Evolutionary conservation across 1,140 invertebrate species (phyloP), one percentile per base, ranked within the genome.

Genomic region (Cotesia glomerata): DNA sequence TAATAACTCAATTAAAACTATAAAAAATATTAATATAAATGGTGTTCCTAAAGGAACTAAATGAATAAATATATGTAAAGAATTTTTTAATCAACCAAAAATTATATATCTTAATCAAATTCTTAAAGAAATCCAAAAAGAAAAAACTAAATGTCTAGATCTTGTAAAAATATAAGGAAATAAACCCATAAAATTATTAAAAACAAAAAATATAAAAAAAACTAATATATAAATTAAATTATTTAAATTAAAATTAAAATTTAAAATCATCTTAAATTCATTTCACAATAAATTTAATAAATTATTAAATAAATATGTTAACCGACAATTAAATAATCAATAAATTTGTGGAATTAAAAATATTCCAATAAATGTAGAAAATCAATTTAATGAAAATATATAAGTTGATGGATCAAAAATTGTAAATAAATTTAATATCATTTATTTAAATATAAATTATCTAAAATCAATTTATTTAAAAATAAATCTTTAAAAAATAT

Each of bases 141-240:
- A 66, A 71, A 91, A 76, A 45, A 75, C 78, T 87, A 91, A 74
- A 82, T 92, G 90, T 26, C 89, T 90, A 73, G 90, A 87, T 75
- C 81, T 82, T 9, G 90, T 90, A 87, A 92, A 92, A 88, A 92
- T 90, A 87, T 91, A 92, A 3, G 91, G 88, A 56, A 91, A 90
- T 87, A 92, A 81, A 13, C 91, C 89, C 86, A 91, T 77, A 79
- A 91, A 89, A 88, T 91, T 91, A 87, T 89, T 91, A 84, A 89
- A 85, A 83, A 88, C 80, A 90, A 73, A 79, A 79, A 88, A 82
- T 77, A 88, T 75, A 86, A 89, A 90, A 82, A 82, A 78, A 75
- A 82, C 78, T 74, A 88, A 85, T 85, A 90, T 89, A 79, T 87
- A 86, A 79, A 83, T 79, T 80, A 89, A 76, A 75, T 76, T 65